Base-by-base conservation (phyloP, 2,888 invertebrate genomes). In the Ophioninae sp. region DNA sequence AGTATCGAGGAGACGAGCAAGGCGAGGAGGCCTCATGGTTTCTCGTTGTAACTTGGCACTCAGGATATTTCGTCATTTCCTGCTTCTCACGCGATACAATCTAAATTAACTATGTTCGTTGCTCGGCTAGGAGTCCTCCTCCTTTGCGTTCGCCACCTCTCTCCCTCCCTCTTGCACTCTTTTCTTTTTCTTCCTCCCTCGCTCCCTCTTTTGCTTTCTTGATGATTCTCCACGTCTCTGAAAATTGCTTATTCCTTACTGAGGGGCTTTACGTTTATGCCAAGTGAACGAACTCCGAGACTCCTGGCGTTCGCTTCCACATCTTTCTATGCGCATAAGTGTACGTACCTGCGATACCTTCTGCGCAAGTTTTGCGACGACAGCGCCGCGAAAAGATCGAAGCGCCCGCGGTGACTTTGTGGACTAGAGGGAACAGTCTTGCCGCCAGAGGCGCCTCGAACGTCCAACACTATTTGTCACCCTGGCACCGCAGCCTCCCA, bases 41-140 rank as follows among this genome's bases (percentile, higher is more conserved):
- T 88, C 88, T 89, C 89, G 88, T 90, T 90, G 91, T 91, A 93
- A 93, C 91, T 92, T 91, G 89, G 92, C 91, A 91, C 92, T 92
- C 93, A 93, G 93, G 93, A 93, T 93, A 93, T 93, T 93, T 93
- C 93, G 93, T 93, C 93, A 93, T 93, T 93, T 93, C 93, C 93
- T 93, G 93, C 92, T 93, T 93, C 93, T 93, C 93, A 93, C 93
- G 93, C 93, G 93, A 93, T 93, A 93, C 93, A 93, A 93, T 93
- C 93, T 93, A 93, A 93, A 93, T 93, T 93, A 93, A 93, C 93
- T 91, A 92, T 91, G 93, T 93, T 93, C 92, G 92, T 92, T 92
- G 92, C 93, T 92, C 90, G 91, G 92, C 91, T 92, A 92, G 86
- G 81, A 80, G 92, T 91, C 91, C 90, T 91, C 91, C 92, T 91